Percentiles rank a stretch among this genome's conserved stretches.
Evolutionary conservation across 2,113 vertebrate species (phyloP).

Genomic region (Phycodurus eques): DNA sequence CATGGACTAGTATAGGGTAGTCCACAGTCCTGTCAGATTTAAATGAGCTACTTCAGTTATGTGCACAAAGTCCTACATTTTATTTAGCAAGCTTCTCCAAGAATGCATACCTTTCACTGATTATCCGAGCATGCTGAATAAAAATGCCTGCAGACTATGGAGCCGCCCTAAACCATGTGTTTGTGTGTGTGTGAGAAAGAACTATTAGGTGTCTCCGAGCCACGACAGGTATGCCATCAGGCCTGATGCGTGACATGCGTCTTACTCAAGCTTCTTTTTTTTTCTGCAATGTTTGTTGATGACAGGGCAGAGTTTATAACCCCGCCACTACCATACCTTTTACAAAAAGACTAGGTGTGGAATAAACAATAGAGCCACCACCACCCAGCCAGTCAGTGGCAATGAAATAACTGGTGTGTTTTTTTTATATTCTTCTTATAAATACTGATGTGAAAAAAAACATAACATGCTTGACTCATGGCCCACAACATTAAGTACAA

Average conservation of each 20-base stretch:
- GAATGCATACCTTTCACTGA: background rate
- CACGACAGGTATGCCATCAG: constrained; percentile 62
- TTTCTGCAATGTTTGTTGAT: constrained; percentile 27
- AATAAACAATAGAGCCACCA: constrained; percentile 43
- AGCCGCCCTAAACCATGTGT: background rate
- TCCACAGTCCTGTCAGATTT: background rate
- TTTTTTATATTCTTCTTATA: background rate
- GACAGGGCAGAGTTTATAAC: constrained; percentile 20
- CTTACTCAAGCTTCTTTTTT: constrained; percentile 7
- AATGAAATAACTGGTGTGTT: constrained; percentile 5
- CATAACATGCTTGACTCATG: too few relatives aligned
- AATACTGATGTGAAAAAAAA: too few relatives aligned
- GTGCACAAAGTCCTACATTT: background rate
- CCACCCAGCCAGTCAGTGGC: constrained; percentile 49
- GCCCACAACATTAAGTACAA: too few relatives aligned
- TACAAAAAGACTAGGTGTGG: constrained; percentile 54
- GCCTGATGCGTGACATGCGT: constrained; percentile 40
- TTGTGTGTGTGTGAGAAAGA: background rate
- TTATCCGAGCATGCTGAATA: constrained; percentile 3
- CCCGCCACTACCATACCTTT: constrained; percentile 41
- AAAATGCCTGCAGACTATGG: constrained; percentile 21
- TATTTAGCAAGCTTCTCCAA: background rate
- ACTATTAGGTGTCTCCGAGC: constrained; percentile 40
- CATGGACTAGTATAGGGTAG: background rate
- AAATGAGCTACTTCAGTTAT: background rate